phyloP scores from a whole-genome alignment of 2,113 vertebrate genomes.

The Centropristis striata region DNA sequence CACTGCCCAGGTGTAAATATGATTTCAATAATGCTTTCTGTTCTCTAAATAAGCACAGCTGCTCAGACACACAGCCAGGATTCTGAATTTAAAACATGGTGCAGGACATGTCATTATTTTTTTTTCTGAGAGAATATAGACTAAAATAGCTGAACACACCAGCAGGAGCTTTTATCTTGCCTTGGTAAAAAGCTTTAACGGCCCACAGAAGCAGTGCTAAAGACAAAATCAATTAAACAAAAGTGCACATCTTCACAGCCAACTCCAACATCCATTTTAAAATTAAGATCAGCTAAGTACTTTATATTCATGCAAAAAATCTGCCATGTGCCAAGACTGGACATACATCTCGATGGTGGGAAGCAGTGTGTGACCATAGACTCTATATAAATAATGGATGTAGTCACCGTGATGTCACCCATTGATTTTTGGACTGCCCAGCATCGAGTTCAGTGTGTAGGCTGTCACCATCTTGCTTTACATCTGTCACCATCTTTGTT shows the following conservation, averaged over 20 bases:
- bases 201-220: slow-evolving; percentile 54
- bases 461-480: no score
- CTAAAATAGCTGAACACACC: slow-evolving; percentile 28
- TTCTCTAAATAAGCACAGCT: slow-evolving; percentile 63
- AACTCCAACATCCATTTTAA: slow-evolving; percentile 65
- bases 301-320: slow-evolving; percentile 53
- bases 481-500: no score
- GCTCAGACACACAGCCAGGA: slow-evolving; percentile 30
- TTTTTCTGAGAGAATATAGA: slow-evolving; percentile 20
- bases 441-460: no score
- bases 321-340: slow-evolving; percentile 2
- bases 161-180: slow-evolving; percentile 52
- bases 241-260: slow-evolving; percentile 61
- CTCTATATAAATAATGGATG: no score
- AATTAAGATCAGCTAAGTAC: slow-evolving; percentile 33
- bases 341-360: background rate
- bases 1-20: slow-evolving; percentile 75
- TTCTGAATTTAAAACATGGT: slow-evolving; percentile 36
- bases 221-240: slow-evolving; percentile 76
- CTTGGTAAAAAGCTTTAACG: slow-evolving; percentile 66
- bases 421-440: no score
- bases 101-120: slow-evolving; percentile 27
- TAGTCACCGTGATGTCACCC: no score
- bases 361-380: background rate
- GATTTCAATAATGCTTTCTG: slow-evolving; percentile 62